Evolutionary conservation across 2,113 vertebrate species (phyloP).

Genomic region (Stegostoma tigrinum): DNA sequence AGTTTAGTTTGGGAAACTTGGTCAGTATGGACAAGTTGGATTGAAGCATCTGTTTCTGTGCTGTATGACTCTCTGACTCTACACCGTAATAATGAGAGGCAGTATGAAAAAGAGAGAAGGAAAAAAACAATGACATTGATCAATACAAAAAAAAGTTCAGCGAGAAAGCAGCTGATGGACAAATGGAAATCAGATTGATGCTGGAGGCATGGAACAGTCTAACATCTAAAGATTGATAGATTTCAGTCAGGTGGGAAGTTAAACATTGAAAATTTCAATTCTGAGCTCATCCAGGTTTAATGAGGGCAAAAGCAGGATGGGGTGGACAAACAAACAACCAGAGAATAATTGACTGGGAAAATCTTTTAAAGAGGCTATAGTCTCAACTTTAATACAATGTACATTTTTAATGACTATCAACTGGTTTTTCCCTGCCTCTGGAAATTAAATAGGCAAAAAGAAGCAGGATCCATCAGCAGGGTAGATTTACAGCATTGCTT

Average conservation of each 20-base stretch:
- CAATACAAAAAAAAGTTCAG: neutral
- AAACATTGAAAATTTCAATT: neutral
- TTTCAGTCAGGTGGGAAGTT: neutral
- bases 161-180: neutral
- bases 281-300: neutral
- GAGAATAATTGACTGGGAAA: neutral
- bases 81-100: neutral
- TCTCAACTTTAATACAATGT: neutral
- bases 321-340: neutral
- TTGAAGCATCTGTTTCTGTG: neutral
- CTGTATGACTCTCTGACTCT: neutral
- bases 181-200: neutral
- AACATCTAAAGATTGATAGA: neutral
- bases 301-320: too few species aligned
- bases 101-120: neutral
- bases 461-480: neutral
- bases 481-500: neutral
- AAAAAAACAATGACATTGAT: neutral
- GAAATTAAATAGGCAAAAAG: neutral
- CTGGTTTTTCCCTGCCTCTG: neutral
- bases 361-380: neutral
- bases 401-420: neutral
- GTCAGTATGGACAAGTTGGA: too few species aligned
- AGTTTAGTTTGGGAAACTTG: too few species aligned
- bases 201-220: neutral